Percentiles rank a stretch among this genome's conserved stretches.
These are phyloP conservation scores for Stenopsyche tienmushanensis DNA, from an alignment of 1,140 invertebrate species.

Conservation along the genomic window DNA sequence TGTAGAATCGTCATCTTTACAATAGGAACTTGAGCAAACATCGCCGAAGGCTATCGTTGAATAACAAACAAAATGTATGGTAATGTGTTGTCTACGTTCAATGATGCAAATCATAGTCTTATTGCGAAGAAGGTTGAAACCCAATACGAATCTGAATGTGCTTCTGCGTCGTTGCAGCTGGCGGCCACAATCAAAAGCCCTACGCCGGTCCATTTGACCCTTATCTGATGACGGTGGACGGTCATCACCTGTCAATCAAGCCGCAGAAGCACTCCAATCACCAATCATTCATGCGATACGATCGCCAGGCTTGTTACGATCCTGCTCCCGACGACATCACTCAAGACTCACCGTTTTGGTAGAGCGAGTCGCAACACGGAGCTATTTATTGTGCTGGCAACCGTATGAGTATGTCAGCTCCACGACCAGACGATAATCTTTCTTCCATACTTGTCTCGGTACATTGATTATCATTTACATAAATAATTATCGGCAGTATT, in stretches of 20 bases:
- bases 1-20: no score
- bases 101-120: no score
- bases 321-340: neutral
- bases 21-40: no score
- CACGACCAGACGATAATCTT: no score
- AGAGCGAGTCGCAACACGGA: neutral
- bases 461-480: no score
- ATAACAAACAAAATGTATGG: no score
- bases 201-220: neutral
- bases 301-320: conserved; percentile 21
- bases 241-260: conserved; percentile 26
- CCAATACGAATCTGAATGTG: no score
- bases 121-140: no score
- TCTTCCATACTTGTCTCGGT: no score
- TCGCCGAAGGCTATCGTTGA: no score
- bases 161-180: neutral
- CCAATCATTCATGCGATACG: conserved; percentile 24
- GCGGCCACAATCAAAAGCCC: conserved; percentile 17
- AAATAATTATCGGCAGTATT: no score
- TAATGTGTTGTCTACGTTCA: no score
- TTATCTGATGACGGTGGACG: conserved; percentile 9
- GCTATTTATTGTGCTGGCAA: neutral
- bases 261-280: conserved; percentile 16
- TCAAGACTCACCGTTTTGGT: neutral
- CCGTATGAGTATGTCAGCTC: neutral